Evolutionary conservation across 2,888 invertebrate species (phyloP).

Genomic region (Empis stercorea): DNA sequence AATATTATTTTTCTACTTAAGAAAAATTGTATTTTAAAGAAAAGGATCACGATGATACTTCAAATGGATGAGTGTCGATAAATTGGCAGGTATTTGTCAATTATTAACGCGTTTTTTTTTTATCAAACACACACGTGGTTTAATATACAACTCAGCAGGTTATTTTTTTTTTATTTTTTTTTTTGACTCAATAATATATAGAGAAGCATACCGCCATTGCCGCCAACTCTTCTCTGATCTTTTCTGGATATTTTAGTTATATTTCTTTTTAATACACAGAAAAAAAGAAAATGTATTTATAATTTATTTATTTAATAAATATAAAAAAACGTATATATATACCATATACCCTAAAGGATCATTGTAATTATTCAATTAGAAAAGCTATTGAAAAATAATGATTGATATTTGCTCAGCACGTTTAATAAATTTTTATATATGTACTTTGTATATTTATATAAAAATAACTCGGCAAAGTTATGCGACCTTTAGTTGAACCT

Average conservation of each 20-base stretch:
- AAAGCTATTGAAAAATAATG: constrained; percentile 1
- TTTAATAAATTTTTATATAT: not conserved
- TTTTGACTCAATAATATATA: no score
- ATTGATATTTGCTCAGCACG: not conserved
- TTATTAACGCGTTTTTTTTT: not conserved
- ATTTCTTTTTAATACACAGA: not conserved
- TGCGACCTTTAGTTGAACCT: no score
- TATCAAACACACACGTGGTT: not conserved
- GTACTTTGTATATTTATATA: not conserved
- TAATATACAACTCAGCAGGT: no score
- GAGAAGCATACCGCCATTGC: no score
- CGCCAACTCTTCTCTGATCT: no score
- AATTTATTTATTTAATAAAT: not conserved
- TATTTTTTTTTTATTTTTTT: no score
- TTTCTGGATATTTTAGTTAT: no score
- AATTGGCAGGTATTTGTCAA: constrained; percentile 1
- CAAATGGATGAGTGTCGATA: not conserved
- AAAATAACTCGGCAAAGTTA: not conserved
- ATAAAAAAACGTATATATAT: no score
- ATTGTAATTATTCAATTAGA: constrained; percentile 1
- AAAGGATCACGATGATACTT: no score
- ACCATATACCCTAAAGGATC: no score
- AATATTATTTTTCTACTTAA: no score
- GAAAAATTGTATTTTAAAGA: no score
- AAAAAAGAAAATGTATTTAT: not conserved